phyloP scores from a whole-genome alignment of 1,140 invertebrate genomes.

The Lucilia cuprina region DNA sequence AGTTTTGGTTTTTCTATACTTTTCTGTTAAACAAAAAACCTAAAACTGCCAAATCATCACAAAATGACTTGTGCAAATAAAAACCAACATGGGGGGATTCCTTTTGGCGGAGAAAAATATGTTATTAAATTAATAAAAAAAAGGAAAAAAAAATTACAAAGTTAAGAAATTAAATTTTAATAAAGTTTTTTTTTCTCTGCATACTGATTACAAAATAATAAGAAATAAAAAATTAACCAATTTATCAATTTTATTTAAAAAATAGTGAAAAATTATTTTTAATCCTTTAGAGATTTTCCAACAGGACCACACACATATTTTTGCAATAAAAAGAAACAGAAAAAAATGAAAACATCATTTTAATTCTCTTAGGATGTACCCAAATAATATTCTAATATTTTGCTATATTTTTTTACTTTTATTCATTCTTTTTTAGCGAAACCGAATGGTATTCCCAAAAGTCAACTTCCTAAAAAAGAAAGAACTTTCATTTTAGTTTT shows the following conservation, averaged over 20 bases:
- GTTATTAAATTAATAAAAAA: no score
- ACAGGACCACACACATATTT: neutral
- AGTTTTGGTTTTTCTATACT: neutral
- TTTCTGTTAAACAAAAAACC: neutral
- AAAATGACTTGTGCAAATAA: neutral
- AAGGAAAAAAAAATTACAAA: neutral
- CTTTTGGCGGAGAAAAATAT: neutral
- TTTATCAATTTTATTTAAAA: neutral
- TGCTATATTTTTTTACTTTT: constrained; percentile 7
- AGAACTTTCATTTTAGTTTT: constrained; percentile 40
- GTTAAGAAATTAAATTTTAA: constrained; percentile 12
- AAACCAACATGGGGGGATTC: no score
- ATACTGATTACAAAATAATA: constrained; percentile 26
- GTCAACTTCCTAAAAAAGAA: constrained; percentile 17
- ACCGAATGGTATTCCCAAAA: constrained; percentile 26
- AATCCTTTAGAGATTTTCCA: constrained; percentile 9
- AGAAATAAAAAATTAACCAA: neutral
- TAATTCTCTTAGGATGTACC: neutral
- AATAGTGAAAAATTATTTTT: neutral
- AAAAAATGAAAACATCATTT: constrained; percentile 3
- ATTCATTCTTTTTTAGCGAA: neutral
- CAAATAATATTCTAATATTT: constrained; percentile 11
- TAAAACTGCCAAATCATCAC: constrained; percentile 30
- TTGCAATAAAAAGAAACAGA: neutral
- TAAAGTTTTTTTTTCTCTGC: neutral